These are phyloP conservation scores for Sinohyriopsis cumingii DNA, from an alignment of 2,888 invertebrate species.

Conservation along the genomic window DNA sequence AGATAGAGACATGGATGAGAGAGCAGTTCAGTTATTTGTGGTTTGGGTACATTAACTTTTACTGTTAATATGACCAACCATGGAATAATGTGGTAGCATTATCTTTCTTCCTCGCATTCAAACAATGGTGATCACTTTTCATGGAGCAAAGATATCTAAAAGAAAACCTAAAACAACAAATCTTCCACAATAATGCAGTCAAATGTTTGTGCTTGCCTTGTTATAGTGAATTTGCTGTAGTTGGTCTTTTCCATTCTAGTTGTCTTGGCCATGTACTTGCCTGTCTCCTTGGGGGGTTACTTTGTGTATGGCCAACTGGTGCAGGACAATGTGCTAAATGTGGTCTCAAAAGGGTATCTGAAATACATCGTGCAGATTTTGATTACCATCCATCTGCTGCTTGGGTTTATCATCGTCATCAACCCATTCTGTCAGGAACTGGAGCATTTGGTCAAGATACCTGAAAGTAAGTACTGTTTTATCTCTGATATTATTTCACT, in stretches of 20 bases:
- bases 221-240: not conserved
- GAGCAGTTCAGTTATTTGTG: no score
- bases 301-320: constrained; percentile 79
- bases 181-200: no score
- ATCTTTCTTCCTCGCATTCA: no score
- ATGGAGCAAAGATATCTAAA: no score
- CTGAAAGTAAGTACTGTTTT: constrained; percentile 77
- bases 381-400: constrained; percentile 79
- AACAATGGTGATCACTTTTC: no score
- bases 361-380: constrained; percentile 77
- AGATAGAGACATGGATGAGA: no score
- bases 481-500: no score
- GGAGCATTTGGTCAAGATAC: constrained; percentile 83
- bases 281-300: constrained; percentile 81
- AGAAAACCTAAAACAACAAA: no score
- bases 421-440: constrained; percentile 85
- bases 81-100: no score
- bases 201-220: no score
- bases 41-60: no score
- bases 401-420: constrained; percentile 81
- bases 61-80: no score
- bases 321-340: constrained; percentile 84
- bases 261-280: constrained; percentile 79
- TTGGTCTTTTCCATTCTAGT: constrained; percentile 38
- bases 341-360: constrained; percentile 76